Evolutionary conservation across 2,797 vertebrate species (phyloP).

Genomic region (Coendou prehensilis): DNA sequence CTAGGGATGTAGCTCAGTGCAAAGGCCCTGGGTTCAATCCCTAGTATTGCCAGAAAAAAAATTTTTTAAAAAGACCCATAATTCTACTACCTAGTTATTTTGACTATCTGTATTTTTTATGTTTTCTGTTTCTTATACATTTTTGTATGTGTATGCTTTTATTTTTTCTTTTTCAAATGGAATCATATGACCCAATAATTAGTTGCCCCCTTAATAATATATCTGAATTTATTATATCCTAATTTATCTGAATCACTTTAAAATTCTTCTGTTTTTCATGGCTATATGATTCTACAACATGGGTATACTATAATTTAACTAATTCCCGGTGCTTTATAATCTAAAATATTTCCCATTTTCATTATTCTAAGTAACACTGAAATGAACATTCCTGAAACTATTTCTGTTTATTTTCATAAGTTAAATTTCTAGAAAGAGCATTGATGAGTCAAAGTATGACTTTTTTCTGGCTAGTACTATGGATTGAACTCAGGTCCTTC

Average conservation of each 20-base stretch:
- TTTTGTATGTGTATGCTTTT: conserved; percentile 17
- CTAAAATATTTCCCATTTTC: conserved; percentile 47
- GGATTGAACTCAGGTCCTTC: not conserved
- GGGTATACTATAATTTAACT: not conserved
- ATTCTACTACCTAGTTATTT: not conserved
- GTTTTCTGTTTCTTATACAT: conserved; percentile 13
- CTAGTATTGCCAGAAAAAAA: not conserved
- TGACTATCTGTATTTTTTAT: not conserved
- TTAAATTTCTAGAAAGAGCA: conserved; percentile 39
- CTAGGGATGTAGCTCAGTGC: not conserved
- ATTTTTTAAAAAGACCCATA: not conserved
- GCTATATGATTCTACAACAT: not conserved
- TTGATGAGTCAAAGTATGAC: conserved; percentile 8
- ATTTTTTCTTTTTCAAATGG: conserved; percentile 12
- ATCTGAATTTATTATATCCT: not conserved
- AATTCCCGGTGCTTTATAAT: conserved; percentile 38
- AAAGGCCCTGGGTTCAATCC: not conserved
- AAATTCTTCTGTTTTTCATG: conserved; percentile 24
- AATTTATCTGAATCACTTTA: not conserved
- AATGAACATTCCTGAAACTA: not conserved
- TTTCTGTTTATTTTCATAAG: conserved; percentile 16
- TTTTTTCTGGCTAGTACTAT: not conserved
- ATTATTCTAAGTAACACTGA: not conserved
- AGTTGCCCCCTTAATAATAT: not conserved
- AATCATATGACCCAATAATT: conserved; percentile 15